A percentile compares a stretch with the other conserved stretches of the same genome.
Evolutionary conservation across 2,113 vertebrate genomes (phyloP).

Genomic region (Crocuta crocuta): DNA sequence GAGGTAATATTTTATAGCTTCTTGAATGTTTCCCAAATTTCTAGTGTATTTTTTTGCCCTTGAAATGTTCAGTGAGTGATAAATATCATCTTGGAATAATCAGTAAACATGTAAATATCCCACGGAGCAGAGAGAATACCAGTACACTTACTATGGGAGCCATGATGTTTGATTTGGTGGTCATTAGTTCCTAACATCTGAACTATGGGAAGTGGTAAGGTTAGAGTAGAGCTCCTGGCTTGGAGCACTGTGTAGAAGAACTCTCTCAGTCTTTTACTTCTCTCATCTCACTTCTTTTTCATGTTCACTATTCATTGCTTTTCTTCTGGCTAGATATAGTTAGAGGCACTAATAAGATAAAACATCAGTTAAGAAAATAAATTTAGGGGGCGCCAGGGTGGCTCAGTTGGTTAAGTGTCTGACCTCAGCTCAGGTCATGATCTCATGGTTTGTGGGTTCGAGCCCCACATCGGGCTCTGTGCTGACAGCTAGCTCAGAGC

Average conservation of each 20-base stretch:
- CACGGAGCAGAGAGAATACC: not conserved
- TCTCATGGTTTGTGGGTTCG: no score
- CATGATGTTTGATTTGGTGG: not conserved
- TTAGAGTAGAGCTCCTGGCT: not conserved
- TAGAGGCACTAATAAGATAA: not conserved
- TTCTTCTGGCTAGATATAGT: not conserved
- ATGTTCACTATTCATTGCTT: not conserved
- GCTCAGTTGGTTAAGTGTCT: no score
- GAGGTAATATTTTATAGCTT: constrained; percentile 39
- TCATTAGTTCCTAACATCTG: not conserved
- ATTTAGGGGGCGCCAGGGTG: not conserved
- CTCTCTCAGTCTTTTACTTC: not conserved
- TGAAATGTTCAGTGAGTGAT: constrained; percentile 40
- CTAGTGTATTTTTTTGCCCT: constrained; percentile 23
- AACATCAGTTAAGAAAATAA: not conserved
- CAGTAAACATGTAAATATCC: not conserved
- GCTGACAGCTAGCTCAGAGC: no score
- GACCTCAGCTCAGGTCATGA: no score
- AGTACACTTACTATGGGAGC: not conserved
- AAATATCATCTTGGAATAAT: not conserved
- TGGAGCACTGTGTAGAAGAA: not conserved
- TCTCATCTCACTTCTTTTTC: not conserved
- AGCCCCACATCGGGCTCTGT: no score
- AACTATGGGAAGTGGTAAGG: not conserved
- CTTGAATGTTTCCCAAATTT: not conserved